phyloP scores from a whole-genome alignment of 2,797 vertebrate genomes.

The Peromyscus aztecus region DNA sequence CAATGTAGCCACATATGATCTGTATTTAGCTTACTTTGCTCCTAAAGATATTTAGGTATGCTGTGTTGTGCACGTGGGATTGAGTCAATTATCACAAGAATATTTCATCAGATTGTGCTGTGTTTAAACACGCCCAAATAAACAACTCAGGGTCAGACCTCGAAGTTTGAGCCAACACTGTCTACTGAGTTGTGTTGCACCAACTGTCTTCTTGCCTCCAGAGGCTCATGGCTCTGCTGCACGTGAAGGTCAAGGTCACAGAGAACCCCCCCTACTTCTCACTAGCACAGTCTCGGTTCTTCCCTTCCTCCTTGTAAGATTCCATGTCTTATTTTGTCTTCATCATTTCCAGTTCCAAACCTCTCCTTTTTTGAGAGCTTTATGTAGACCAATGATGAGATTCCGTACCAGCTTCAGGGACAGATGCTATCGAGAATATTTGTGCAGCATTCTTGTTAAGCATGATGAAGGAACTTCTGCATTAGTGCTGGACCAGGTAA shows the following conservation, averaged over 20 bases:
- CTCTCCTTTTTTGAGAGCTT: background rate
- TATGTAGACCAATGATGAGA: background rate
- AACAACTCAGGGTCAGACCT: background rate
- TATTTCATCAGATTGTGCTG: background rate
- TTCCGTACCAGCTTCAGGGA: background rate
- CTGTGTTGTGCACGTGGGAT: no score
- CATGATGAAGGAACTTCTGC: background rate
- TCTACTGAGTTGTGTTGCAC: background rate
- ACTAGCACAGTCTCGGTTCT: background rate
- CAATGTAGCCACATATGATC: background rate
- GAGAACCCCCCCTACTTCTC: background rate
- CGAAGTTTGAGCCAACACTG: background rate
- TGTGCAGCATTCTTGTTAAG: background rate
- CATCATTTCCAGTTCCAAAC: background rate
- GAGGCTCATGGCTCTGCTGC: background rate
- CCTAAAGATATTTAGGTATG: background rate
- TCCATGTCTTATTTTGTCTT: background rate
- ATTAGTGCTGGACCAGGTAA: background rate
- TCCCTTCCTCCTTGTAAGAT: constrained; percentile 19
- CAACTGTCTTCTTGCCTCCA: background rate
- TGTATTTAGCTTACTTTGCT: background rate
- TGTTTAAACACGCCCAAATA: background rate
- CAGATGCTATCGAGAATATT: background rate
- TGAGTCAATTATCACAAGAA: background rate
- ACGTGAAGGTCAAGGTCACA: background rate